Conservation (phyloP, 2,888 invertebrate genomes). For the Tromatobia lineatoria region DNA sequence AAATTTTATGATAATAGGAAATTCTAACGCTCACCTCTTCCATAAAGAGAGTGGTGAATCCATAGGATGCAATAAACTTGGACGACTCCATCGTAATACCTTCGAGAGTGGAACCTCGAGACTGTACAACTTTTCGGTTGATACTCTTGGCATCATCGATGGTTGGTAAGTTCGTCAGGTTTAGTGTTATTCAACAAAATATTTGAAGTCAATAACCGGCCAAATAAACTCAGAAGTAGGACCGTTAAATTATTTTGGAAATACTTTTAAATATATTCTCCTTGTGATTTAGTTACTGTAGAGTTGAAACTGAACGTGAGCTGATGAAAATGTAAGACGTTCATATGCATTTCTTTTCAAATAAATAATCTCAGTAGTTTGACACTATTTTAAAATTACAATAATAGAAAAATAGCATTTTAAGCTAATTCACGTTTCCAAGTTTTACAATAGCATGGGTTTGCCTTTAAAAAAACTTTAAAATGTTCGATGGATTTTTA, state of each 20-base stretch:
- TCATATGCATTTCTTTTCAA: background rate
- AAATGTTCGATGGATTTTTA: too few species aligned
- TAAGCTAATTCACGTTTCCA: too few species aligned
- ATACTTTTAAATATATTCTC: background rate
- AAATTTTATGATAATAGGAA: slow-evolving; percentile 57
- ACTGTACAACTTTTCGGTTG: background rate
- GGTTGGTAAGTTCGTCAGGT: too few species aligned
- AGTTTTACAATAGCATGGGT: too few species aligned
- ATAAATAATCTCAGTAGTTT: too few species aligned
- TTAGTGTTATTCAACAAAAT: background rate
- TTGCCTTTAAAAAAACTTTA: too few species aligned
- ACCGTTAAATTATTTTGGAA: background rate
- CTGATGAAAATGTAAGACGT: background rate
- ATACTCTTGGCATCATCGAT: background rate
- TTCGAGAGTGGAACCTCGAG: background rate
- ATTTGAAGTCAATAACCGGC: background rate
- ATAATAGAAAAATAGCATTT: too few species aligned
- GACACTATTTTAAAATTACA: too few species aligned
- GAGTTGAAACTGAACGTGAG: background rate
- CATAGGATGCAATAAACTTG: slow-evolving; percentile 16
- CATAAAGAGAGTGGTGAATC: slow-evolving; percentile 31
- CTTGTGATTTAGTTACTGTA: background rate
- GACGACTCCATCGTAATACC: slow-evolving; percentile 20
- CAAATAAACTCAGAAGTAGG: background rate
- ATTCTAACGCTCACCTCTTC: slow-evolving; percentile 46